Base-by-base conservation (phyloP, 2,888 invertebrate species). In the Drosophila kambysellisi region DNA sequence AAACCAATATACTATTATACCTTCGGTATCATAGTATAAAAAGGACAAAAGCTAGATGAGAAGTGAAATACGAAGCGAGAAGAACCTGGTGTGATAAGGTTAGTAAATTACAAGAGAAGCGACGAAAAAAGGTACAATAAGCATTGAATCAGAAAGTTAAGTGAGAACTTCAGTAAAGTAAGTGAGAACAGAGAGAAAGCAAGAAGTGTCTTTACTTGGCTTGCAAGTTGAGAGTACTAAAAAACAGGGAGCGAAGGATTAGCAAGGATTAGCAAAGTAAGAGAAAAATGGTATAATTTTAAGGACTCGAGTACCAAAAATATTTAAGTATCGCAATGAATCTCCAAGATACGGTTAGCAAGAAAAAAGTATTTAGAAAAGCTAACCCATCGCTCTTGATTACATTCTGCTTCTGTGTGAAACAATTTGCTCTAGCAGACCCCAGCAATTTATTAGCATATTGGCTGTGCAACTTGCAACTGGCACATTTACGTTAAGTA, bases 401-500 rank as follows among this genome's bases (percentile, higher is more conserved):
- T 65, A 46, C 43, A 72, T 43, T 29, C n/a, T 12, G 8, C 56
- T 64, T 46, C 35, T n/a, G 15, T 15, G 30, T 9, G 32, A 51
- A 33, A 25, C 46, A 46, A 56, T 56, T 51, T 62, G 50, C 51
- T 37, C 29, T 43, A 12, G 54, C 56, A 54, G 48, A 20, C 25
- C 8, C 8, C 25, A 39, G 25, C 56, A 33, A 63, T 71, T 71
- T 71, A 71, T 71, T 63, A 63, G 63, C 62, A 71, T 62, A 46
- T 29, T 39, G 37, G 7, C 17, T 33, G 29, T 32, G 37, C 46
- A 35, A 67, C 35, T 29, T 32, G 37, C 46, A 35, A 67, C 53
- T 63, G 66, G 60, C 65, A 59, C 59, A 59, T 60, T 59, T 60
- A 52, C 65, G 52, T 52, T 59, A 50, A 52, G 43, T 52, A 60